Evolutionary conservation across 2,797 vertebrate species (phyloP), one percentile per base, ranked within the genome.

Genomic region (Rachycentron canadum): DNA sequence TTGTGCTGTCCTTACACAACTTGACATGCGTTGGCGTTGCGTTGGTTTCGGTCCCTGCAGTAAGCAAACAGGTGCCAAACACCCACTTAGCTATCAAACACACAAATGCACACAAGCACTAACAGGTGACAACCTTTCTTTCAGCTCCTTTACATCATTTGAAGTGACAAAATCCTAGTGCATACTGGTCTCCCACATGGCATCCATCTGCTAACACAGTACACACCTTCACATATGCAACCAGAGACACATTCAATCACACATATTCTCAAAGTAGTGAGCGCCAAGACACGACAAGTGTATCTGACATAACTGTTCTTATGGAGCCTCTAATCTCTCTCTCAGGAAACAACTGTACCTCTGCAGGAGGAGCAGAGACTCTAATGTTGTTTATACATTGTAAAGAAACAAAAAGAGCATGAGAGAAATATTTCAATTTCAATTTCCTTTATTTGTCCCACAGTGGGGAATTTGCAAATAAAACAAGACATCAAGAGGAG

Each of bases 121-220:
- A 40, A 70, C 17, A 30, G 19, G 40, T 62, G 68, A 61, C 49
- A 69, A 76, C 57, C 43, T 58, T 71, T n/a, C 28, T 66, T 71
- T 72, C 63, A 60, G 62, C 41, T 57, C 6, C 47, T 77, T 79
- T 25, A 47, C 28, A 52, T 87, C 49, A 73, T 56, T 50, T 76
- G 36, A 81, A 68, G 78, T 56, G 73, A 72, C 76, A 84, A 64
- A 65, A 75, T 56, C 73, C 49, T 55, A 60, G 26, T 70, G 70
- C 25, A 61, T 50, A 41, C 30, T 1, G 49, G 23, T 72, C 69
- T 73, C 76, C 73, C 77, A 83, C 74, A 71, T 52, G 25, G 76
- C n/a, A 63, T 62, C 40, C 17, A 28, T 73, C 71, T 76, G 78
- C 49, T 76, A 57, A 71, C 58, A 53, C 49, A 53, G 16, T 14